Percentiles rank a stretch among this genome's conserved stretches.
phyloP scores from a whole-genome alignment of 2,113 vertebrate genomes.

The Neogale vison region DNA sequence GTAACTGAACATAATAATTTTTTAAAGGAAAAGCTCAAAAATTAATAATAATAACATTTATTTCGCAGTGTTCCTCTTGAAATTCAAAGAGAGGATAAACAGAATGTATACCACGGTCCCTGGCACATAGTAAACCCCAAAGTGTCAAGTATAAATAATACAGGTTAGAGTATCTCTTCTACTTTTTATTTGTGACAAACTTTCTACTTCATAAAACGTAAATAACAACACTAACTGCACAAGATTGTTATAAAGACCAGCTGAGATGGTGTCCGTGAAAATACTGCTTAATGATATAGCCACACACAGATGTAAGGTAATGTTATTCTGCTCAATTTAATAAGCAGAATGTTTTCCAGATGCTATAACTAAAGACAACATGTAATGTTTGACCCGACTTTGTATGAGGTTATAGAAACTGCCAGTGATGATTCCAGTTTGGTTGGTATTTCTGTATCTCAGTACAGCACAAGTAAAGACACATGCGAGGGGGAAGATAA shows the following conservation, averaged over 20 bases:
- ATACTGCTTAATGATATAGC: not conserved
- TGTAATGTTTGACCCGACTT: not conserved
- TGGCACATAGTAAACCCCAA: constrained; percentile 19
- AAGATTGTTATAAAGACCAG: not conserved
- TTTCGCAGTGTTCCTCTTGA: not conserved
- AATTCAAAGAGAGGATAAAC: constrained; percentile 18
- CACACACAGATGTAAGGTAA: not conserved
- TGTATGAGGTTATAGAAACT: not conserved
- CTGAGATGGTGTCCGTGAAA: not conserved
- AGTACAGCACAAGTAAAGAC: not conserved
- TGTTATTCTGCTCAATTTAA: not conserved
- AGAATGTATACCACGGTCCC: not conserved
- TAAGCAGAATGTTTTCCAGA: not conserved
- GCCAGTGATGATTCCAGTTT: not conserved
- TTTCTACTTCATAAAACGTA: not conserved
- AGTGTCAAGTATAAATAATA: not conserved
- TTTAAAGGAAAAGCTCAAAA: too few relatives aligned
- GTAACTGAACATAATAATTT: too few relatives aligned
- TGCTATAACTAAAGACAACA: constrained; percentile 2
- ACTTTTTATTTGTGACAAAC: not conserved
- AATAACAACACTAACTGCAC: not conserved
- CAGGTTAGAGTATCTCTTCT: not conserved
- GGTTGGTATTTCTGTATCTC: not conserved
- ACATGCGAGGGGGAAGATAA: not conserved
- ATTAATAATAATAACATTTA: not conserved